Evolutionary conservation across 2,797 vertebrate genomes (phyloP), one percentile per base, ranked within the genome.

Genomic region (Notolabrus celidotus): DNA sequence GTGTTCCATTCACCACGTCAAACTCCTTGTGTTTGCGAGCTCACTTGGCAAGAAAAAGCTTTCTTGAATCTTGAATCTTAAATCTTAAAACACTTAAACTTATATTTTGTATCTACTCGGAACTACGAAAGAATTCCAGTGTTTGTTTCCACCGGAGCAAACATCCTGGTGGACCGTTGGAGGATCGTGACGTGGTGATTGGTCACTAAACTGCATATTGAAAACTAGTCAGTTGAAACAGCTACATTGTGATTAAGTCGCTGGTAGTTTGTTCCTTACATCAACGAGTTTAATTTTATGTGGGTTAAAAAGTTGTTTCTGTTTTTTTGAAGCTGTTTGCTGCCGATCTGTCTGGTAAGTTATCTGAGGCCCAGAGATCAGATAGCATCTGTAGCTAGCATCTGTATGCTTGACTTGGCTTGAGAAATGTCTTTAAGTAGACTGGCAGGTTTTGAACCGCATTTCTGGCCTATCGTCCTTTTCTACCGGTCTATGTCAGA

Each of bases 161-260:
- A 31, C 75, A 52, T 56, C 16, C 6, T 0, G 39, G 22, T 12
- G 88, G 55, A 86, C 83, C 29, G 31, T 10, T 3, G 9, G 1
- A 1, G 63, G 74, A 67, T 80, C 66, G 80, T 92, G 91, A 92
- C 91, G 91, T 92, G 89, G 88, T 89, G 75, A 85, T 78, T 88
- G 83, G 83, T 69, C 55, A 56, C 41, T 47, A 17, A 74, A 43
- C 63, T 64, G 33, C 25, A 46, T 56, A 5, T 59, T 43, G 22
- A n/a, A 39, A 47, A 75, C 56, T 62, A 36, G 9, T 43, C 6
- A 65, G 34, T 62, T 52, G 22, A 27, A 57, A 4, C 15, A 12
- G 31, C 22, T 53, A 5, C 4, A 2, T 3, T 17, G 49, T 25
- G 31, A 51, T 22, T 47, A 22, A 27, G 15, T 54, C 14, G 1